Evolutionary conservation across 2,113 vertebrate genomes (phyloP).

Genomic region (Phycodurus eques): DNA sequence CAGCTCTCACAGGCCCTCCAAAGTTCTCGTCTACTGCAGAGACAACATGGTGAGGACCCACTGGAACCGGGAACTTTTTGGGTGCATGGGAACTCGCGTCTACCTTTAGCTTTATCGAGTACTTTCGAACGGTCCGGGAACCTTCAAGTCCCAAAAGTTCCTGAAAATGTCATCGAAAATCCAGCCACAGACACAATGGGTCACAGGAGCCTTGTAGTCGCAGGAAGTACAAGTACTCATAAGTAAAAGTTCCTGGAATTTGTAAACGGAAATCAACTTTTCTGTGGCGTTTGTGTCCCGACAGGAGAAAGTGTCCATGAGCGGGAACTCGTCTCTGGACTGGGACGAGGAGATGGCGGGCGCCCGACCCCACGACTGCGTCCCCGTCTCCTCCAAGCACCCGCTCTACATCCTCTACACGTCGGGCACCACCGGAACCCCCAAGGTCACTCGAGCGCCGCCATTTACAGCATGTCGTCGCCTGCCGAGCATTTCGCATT

Average conservation of each 20-base stretch:
- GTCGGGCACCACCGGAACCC: slow-evolving; percentile 91
- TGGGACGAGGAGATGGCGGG: slow-evolving; percentile 90
- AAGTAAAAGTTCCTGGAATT: neutral
- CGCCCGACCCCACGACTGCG: slow-evolving; percentile 80
- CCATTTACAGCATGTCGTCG: too few relatives aligned
- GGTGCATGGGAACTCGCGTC: too few relatives aligned
- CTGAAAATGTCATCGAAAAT: too few relatives aligned
- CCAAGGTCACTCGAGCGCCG: slow-evolving; percentile 74
- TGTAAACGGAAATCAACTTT: neutral
- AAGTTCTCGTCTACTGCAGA: slow-evolving; percentile 87
- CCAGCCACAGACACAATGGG: too few relatives aligned
- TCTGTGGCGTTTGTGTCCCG: neutral
- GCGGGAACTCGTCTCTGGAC: slow-evolving; percentile 77
- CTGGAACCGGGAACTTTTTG: neutral
- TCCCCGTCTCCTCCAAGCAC: slow-evolving; percentile 83
- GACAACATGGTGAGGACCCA: slow-evolving; percentile 81
- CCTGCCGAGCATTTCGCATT: too few relatives aligned
- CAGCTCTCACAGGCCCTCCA: slow-evolving; percentile 79
- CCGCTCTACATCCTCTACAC: slow-evolving; percentile 95
- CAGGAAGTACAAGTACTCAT: neutral
- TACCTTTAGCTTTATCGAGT: too few relatives aligned
- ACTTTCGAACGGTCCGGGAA: too few relatives aligned
- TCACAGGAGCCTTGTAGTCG: too few relatives aligned
- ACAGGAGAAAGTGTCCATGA: slow-evolving; percentile 78
- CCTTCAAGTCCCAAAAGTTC: too few relatives aligned